These are phyloP conservation scores for Idris sp. DNA, from an alignment of 1,140 invertebrate genomes.

Conservation along the genomic window DNA sequence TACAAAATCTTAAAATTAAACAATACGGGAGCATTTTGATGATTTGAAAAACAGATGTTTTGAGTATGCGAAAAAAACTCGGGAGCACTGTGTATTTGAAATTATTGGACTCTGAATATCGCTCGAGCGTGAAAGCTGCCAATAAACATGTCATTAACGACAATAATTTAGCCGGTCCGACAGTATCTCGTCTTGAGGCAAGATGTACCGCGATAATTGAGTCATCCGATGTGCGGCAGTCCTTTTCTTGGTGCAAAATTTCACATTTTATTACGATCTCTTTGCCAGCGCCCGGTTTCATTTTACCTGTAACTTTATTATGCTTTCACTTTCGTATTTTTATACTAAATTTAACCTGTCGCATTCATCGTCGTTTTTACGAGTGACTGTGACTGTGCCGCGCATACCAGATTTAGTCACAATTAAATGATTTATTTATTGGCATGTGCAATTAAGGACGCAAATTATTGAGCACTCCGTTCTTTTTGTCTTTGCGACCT, in stretches of 20 bases:
- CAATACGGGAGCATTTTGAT: too few species aligned
- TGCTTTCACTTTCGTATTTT: constrained; percentile 58
- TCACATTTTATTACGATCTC: constrained; percentile 48
- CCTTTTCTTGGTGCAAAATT: constrained; percentile 42
- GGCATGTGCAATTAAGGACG: constrained; percentile 29
- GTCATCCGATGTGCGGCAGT: constrained; percentile 58
- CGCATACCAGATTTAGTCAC: constrained; percentile 28
- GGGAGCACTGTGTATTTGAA: constrained; percentile 13
- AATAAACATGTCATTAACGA: constrained; percentile 70
- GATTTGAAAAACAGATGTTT: too few species aligned
- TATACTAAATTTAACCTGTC: constrained; percentile 39
- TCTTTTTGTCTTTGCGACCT: too few species aligned
- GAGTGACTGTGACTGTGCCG: constrained; percentile 12
- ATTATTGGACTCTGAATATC: constrained; percentile 41
- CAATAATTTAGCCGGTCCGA: constrained; percentile 66
- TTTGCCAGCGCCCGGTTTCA: constrained; percentile 40
- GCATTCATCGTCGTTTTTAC: constrained; percentile 52
- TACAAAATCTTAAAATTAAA: too few species aligned
- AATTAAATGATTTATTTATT: constrained; percentile 48
- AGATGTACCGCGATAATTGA: constrained; percentile 67
- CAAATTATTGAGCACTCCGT: constrained; percentile 44
- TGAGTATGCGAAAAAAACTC: too few species aligned
- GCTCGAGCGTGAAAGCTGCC: constrained; percentile 35
- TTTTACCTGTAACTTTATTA: constrained; percentile 56
- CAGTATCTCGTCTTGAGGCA: constrained; percentile 33